Conservation (phyloP, 1,140 invertebrate species). For the Drosophila pruinosa region DNA sequence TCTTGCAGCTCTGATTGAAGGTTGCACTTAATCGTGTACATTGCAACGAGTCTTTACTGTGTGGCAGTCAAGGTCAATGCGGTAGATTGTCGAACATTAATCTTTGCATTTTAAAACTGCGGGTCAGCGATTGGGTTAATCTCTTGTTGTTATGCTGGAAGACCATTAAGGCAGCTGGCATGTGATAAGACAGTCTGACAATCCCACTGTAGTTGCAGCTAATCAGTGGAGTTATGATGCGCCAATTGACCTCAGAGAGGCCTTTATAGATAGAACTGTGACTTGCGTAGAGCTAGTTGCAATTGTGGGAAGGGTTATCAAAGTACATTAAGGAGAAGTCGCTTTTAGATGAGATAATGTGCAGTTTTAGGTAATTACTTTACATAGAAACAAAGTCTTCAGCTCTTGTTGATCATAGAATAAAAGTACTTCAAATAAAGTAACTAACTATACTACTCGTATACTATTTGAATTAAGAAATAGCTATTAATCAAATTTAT, state of each 20-base stretch:
- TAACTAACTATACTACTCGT: no score
- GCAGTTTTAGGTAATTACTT: no score
- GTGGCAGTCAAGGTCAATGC: constrained; percentile 22
- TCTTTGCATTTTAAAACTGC: constrained; percentile 14
- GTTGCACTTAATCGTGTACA: neutral
- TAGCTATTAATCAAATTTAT: no score
- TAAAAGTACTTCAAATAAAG: no score
- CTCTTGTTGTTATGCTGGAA: neutral
- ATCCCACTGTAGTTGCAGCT: neutral
- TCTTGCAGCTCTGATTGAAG: constrained; percentile 13
- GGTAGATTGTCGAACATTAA: constrained; percentile 13
- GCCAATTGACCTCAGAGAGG: constrained; percentile 2
- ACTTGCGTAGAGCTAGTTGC: neutral
- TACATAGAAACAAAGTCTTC: no score
- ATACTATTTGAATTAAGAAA: no score
- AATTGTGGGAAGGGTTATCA: neutral
- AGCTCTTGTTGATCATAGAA: no score
- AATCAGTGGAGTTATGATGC: neutral
- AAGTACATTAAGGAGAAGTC: neutral
- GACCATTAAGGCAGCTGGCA: neutral
- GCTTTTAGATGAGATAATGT: no score
- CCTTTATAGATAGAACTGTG: neutral
- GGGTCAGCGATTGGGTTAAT: constrained; percentile 15
- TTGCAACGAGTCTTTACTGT: constrained; percentile 18
- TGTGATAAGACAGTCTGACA: constrained; percentile 21